phyloP scores from a whole-genome alignment of 2,888 invertebrate genomes.

The Cataglyphis rosenhaueri region DNA sequence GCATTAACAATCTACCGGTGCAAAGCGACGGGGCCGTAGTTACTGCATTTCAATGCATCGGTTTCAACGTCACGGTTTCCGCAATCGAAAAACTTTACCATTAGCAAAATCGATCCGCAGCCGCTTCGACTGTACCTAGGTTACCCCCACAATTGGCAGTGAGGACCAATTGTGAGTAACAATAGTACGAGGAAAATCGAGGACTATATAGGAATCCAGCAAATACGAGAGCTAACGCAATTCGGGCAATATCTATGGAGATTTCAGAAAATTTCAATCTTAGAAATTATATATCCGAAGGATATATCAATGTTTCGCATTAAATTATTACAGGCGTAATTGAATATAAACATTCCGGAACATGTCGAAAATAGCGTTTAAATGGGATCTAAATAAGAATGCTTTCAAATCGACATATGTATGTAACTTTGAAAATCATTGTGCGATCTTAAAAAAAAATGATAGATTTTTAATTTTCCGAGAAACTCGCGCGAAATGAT shows the following conservation, averaged over 20 bases:
- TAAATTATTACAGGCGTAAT: not conserved
- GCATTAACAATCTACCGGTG: conserved; percentile 47
- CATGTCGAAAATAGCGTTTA: not conserved
- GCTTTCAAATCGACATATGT: not conserved
- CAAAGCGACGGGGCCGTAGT: not conserved
- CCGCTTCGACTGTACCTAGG: conserved; percentile 3
- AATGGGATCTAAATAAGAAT: not conserved
- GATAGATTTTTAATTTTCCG: conserved; percentile 30
- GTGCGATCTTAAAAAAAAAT: conserved; percentile 37
- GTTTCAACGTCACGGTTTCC: conserved; percentile 45
- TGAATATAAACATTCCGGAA: not conserved
- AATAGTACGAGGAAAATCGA: not conserved
- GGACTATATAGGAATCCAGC: not conserved
- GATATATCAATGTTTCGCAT: not conserved
- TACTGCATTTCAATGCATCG: conserved; percentile 46
- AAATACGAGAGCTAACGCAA: not conserved
- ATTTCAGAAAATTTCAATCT: no score
- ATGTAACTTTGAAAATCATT: not conserved
- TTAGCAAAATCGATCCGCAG: conserved; percentile 43
- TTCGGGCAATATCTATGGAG: not conserved
- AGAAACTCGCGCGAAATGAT: conserved; percentile 35
- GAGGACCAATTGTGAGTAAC: conserved; percentile 28
- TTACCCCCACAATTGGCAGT: not conserved
- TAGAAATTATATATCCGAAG: not conserved
- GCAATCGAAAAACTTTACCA: conserved; percentile 49